Evolutionary conservation across 2,888 invertebrate species (phyloP).

Genomic region (Tipula unca): DNA sequence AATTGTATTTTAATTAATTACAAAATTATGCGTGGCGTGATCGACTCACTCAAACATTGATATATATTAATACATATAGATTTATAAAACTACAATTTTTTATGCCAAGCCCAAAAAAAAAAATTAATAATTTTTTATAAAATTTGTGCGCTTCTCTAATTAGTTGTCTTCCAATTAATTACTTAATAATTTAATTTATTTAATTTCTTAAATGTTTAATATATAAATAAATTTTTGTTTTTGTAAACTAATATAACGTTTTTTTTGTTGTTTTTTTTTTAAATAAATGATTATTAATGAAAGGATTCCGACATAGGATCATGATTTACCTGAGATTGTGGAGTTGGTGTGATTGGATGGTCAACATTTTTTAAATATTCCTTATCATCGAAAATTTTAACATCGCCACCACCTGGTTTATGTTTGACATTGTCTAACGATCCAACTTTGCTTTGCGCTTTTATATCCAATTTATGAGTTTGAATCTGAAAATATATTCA

Average conservation of each 20-base stretch:
- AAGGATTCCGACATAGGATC: neutral
- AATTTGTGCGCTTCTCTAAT: neutral
- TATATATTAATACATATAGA: neutral
- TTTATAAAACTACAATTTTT: neutral
- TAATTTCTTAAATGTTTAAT: neutral
- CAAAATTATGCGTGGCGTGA: neutral
- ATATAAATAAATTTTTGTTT: neutral
- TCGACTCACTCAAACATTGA: neutral
- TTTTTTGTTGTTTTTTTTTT: neutral
- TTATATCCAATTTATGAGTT: constrained; percentile 83
- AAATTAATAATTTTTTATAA: neutral
- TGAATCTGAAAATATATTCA: constrained; percentile 56
- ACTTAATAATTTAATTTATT: constrained; percentile 8
- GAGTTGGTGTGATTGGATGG: constrained; percentile 47
- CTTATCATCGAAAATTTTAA: constrained; percentile 90
- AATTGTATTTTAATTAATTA: neutral
- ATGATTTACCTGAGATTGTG: constrained; percentile 48
- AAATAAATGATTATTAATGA: neutral
- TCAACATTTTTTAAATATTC: constrained; percentile 77
- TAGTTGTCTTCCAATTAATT: neutral
- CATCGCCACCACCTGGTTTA: constrained; percentile 87
- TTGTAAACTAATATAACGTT: neutral
- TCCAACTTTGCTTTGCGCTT: constrained; percentile 86
- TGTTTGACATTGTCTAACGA: constrained; percentile 81
- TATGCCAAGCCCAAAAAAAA: neutral